phyloP scores from a whole-genome alignment of 53 echinoderm and acorn worm species.

The Temnopleurus reevesii region DNA sequence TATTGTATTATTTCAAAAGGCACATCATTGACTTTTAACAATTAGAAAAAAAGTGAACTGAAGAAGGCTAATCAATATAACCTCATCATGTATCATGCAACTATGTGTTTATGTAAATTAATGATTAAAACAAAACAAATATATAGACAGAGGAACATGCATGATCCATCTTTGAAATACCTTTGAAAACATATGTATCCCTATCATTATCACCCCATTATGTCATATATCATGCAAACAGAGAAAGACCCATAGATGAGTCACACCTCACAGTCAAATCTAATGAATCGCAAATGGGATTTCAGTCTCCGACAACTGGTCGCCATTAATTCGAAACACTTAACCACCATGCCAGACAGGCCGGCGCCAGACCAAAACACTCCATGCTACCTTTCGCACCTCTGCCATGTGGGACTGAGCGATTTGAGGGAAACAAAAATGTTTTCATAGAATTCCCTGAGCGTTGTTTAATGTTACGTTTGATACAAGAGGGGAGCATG shows the following conservation, averaged over 20 bases:
- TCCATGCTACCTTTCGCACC: conserved; percentile 45
- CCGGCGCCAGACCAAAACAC: conserved; percentile 22
- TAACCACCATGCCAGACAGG: conserved; percentile 19
- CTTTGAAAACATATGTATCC: no score
- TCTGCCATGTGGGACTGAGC: neutral
- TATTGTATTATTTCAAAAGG: no score
- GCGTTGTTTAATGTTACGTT: neutral
- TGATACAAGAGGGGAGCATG: conserved; percentile 18
- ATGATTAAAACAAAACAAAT: no score
- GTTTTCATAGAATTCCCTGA: conserved; percentile 43
- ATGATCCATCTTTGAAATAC: no score
- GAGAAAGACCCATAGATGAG: neutral
- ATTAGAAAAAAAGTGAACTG: no score
- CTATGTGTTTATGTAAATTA: no score
- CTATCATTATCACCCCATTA: conserved; percentile 5
- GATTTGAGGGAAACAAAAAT: conserved; percentile 8
- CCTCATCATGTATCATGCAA: no score
- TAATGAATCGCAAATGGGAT: conserved; percentile 49
- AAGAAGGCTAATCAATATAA: neutral
- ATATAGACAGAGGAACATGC: no score
- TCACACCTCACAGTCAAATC: conserved; percentile 32
- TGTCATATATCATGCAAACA: conserved; percentile 16
- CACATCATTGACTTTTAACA: no score
- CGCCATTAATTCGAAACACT: conserved; percentile 44
- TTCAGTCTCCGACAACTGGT: neutral